Evolutionary conservation across 2,888 invertebrate genomes (phyloP).

Genomic region (Amblyteles armatorius): DNA sequence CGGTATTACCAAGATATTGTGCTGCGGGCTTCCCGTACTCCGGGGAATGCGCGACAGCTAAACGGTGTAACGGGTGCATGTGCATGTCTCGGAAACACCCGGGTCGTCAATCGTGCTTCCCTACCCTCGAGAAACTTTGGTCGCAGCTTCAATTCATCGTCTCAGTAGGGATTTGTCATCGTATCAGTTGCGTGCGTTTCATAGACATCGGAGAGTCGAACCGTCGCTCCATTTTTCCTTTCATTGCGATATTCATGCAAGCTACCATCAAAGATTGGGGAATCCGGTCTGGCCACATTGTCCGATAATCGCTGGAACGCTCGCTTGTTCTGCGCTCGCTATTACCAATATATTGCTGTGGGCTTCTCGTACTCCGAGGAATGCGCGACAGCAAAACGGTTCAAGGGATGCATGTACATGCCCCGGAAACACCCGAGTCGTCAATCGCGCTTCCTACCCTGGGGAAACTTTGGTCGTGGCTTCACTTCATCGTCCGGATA

Average conservation of each 20-base stretch:
- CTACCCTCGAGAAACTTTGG: conserved; percentile 15
- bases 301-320: conserved; percentile 2
- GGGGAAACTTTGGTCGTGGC: conserved; percentile 1
- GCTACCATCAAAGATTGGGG: not conserved
- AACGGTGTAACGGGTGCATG: not conserved
- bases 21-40: conserved; percentile 30
- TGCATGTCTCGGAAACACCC: conserved; percentile 30
- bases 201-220: not conserved
- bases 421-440: conserved; percentile 42
- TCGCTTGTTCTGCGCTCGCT: conserved; percentile 10
- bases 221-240: not conserved
- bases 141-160: not conserved
- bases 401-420: conserved; percentile 30
- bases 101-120: conserved; percentile 36
- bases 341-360: conserved; percentile 64
- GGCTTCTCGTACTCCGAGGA: conserved; percentile 24
- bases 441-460: conserved; percentile 28
- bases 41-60: no score
- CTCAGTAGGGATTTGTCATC: conserved; percentile 5
- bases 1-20: conserved; percentile 66
- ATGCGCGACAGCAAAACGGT: conserved; percentile 57
- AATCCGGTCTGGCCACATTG: conserved; percentile 15
- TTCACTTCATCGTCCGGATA: not conserved
- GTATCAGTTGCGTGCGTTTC: not conserved
- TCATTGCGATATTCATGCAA: no score